Conservation (phyloP, 2,797 vertebrate species). For the Acanthornis magna region DNA sequence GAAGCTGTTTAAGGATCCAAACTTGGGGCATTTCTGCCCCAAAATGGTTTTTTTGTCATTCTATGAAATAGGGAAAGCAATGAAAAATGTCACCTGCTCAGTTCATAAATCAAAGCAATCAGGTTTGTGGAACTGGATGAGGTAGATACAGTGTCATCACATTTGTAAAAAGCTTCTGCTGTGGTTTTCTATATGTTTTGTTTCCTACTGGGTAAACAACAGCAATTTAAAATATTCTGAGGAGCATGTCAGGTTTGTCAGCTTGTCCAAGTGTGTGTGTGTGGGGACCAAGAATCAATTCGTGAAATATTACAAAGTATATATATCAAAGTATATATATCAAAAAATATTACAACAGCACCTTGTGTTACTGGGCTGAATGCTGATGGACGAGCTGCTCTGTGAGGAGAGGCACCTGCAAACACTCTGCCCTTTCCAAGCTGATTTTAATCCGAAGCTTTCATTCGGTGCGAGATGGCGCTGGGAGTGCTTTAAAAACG, state of each 20-base stretch:
- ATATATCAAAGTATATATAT: too few species aligned
- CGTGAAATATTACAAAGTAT: neutral
- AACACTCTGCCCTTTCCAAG: neutral
- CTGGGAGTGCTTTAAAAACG: neutral
- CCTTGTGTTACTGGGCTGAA: neutral
- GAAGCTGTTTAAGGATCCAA: neutral
- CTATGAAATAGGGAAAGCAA: neutral
- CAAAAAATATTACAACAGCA: neutral
- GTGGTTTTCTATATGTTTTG: neutral
- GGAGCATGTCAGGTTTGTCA: neutral
- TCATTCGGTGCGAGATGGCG: neutral
- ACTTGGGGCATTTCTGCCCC: neutral
- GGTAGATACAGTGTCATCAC: neutral
- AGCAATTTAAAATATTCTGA: neutral
- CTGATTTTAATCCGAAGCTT: neutral
- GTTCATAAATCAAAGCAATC: rapidly evolving
- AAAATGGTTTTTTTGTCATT: neutral
- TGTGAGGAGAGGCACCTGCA: neutral
- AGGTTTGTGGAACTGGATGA: neutral
- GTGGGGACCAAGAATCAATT: neutral
- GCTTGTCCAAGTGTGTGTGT: neutral
- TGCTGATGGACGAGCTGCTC: neutral
- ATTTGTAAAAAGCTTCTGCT: neutral
- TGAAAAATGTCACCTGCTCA: neutral
- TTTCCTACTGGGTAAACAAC: neutral